phyloP scores from a whole-genome alignment of 2,113 vertebrate species.

The Pygoscelis adeliae region DNA sequence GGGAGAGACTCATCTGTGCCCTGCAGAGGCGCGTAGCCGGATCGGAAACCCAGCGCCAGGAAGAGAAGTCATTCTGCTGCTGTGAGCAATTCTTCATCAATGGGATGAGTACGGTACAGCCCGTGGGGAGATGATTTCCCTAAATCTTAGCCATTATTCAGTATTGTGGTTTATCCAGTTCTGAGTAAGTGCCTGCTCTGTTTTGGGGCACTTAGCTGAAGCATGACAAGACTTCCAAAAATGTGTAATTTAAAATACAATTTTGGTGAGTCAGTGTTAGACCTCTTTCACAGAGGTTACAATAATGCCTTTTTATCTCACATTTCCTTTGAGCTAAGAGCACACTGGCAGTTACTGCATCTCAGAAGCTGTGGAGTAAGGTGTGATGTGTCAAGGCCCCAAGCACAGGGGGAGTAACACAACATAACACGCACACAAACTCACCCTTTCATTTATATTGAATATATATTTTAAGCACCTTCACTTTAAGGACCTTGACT shows the following conservation, averaged over 20 bases:
- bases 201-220: not conserved
- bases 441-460: not conserved
- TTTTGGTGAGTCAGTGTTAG: not conserved
- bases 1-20: not conserved
- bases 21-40: accelerated
- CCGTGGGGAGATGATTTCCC: not conserved
- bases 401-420: not conserved
- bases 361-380: not conserved
- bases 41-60: accelerated
- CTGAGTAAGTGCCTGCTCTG: not conserved
- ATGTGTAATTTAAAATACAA: not conserved
- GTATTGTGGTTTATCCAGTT: not conserved
- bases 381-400: not conserved
- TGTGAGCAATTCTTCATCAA: not conserved
- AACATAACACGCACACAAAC: not conserved
- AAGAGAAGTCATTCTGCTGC: not conserved
- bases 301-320: not conserved
- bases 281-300: not conserved
- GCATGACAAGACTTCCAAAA: not conserved
- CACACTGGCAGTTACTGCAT: not conserved
- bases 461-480: not conserved
- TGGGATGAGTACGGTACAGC: not conserved
- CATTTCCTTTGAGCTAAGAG: not conserved
- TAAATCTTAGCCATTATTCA: not conserved
- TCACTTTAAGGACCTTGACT: not conserved